Evolutionary conservation across 2,113 vertebrate species (phyloP), one percentile per base, ranked within the genome.

Genomic region (Myotis brandtii): DNA sequence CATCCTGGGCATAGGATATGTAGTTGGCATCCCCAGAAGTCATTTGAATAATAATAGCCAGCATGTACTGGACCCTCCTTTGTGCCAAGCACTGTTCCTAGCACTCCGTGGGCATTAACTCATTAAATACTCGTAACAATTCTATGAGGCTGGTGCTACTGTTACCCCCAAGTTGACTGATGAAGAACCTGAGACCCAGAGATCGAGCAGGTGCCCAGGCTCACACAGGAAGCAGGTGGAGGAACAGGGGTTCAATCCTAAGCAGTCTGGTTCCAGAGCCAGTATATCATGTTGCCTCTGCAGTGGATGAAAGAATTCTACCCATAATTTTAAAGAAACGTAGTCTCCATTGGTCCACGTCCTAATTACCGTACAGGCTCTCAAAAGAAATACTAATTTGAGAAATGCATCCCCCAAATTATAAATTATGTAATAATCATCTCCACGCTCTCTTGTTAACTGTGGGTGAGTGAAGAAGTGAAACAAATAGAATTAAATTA

Each of bases 401-500:
- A 13, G 37, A 86, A 92, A 92, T 46, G 37, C n/a, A 54, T 73
- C 6, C 56, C 48, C 52, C 17, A 0, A 80, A 52, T 77, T 12
- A 52, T 21, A 77, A 75, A 80, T 83, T 72, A 83, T 79, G 10
- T 23, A 70, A 43, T 40, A 54, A 34, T 87, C 52, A 85, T 81
- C 81, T 94, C 48, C 64, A 43, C 6, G 20, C 27, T 75, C n/a
- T 59, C 34, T 93, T 43, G 34, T 59, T 80, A 85, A 91, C 32
- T 66, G 18, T 79, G 50, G 32, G 34, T 75, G 77, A 77, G 76
- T 59, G 64, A 82, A 88, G 77, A 93, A 70, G 32, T 9, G 7
- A 84, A 91, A 84, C 34, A 90, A 89, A 87, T 54, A 91, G 73
- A 93, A 92, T 54, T 54, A 66, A 54, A 64, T 76, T 88, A n/a